These are phyloP conservation scores for Clamator glandarius DNA, from an alignment of 2,797 vertebrate genomes.

Conservation along the genomic window DNA sequence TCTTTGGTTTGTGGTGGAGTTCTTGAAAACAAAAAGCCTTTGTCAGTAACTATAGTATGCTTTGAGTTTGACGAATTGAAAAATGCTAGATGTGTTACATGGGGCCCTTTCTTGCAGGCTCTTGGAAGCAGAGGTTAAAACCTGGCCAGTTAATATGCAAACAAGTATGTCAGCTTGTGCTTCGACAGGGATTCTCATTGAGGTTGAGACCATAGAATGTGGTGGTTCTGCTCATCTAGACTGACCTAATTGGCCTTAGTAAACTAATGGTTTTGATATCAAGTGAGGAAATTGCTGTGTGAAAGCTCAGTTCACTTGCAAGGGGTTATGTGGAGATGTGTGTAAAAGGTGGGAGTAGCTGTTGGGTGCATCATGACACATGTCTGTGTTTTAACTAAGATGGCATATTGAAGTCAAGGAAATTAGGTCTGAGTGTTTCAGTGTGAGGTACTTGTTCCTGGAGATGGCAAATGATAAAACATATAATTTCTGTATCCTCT, in stretches of 20 bases:
- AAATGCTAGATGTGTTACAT: neutral
- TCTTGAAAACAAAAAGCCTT: neutral
- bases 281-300: neutral
- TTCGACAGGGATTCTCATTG: neutral
- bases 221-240: neutral
- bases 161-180: neutral
- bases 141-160: neutral
- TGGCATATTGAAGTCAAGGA: neutral
- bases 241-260: neutral
- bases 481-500: rapidly evolving
- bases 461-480: too few species aligned
- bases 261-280: neutral
- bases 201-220: neutral
- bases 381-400: neutral
- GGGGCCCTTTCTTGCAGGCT: neutral
- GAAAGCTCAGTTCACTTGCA: neutral
- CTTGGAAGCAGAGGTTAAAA: neutral
- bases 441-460: neutral
- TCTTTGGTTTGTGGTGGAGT: neutral
- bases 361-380: rapidly evolving
- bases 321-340: rapidly evolving
- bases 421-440: neutral
- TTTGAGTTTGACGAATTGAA: neutral
- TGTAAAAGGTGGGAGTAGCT: neutral
- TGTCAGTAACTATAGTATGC: neutral